Base-by-base conservation (phyloP, 1,140 invertebrate species). In the Drosophila asahinai region DNA sequence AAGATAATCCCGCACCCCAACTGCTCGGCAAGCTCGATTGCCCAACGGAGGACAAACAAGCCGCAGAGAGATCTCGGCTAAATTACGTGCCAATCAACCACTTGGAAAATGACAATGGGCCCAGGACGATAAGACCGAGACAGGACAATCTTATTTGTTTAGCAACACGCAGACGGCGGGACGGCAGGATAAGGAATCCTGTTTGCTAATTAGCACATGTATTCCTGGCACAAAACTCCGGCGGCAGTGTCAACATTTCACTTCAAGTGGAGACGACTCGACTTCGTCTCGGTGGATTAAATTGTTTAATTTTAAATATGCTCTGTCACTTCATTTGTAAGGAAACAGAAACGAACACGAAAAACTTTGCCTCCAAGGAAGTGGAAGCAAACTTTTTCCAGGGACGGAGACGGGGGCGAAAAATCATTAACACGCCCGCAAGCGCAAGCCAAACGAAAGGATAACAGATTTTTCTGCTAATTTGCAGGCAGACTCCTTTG, bases 391-490 rank as follows among this genome's bases (percentile, higher is more conserved):
- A 78, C 55, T 51, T 70, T 70, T 55, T 27, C 27, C 45, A 4
- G 22, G 25, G 3, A 2, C 5, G 1, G 2, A 8, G 27, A 9
- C 5, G 7, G 38, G 25, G 63, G 66, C 71, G 74, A 89, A 92
- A 92, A 92, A 92, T 92, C 91, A 92, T 92, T 92, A 92, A 91
- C 91, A 92, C 91, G 91, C 91, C 91, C 91, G 91, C 87, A 92
- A 92, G 91, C 83, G 68, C 73, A 81, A 91, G 87, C 87, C 84
- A 83, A 90, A 90, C 86, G 86, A 91, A 92, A 92, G 91, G 91
- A 92, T 92, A 92, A 92, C 91, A 92, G 91, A 92, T 92, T 92
- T 89, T 92, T 92, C 91, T 92, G 90, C 90, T 92, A 92, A 92
- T 92, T 92, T 92, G 90, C 67, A 81, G 81, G 77, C 86, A 83